Conservation (phyloP, 2,888 invertebrate genomes). For the Andrena hattorfiana region DNA sequence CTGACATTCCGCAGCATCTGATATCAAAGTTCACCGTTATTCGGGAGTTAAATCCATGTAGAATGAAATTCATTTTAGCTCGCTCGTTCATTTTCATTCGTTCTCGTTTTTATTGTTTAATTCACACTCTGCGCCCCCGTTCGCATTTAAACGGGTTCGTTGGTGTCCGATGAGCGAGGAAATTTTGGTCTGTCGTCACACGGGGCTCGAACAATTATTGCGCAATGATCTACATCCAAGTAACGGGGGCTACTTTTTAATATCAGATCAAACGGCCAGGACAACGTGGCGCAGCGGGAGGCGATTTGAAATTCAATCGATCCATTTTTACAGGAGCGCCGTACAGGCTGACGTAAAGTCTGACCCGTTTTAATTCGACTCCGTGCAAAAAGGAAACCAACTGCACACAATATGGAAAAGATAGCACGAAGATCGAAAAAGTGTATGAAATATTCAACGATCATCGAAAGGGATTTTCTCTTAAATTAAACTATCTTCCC, state of each 20-base stretch:
- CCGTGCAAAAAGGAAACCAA: constrained; percentile 40
- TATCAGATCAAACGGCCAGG: constrained; percentile 67
- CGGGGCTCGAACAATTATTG: constrained; percentile 61
- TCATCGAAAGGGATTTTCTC: constrained; percentile 21
- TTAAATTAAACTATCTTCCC: constrained; percentile 15
- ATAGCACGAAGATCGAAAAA: constrained; percentile 34
- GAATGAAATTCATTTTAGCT: neutral
- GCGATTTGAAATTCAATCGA: constrained; percentile 74
- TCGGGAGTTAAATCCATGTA: constrained; percentile 1
- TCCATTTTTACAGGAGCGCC: constrained; percentile 57
- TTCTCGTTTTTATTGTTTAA: neutral
- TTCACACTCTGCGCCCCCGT: neutral
- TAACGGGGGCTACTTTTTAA: constrained; percentile 68
- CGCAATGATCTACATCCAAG: constrained; percentile 58
- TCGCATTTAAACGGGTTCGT: constrained; percentile 18
- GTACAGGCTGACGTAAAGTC: constrained; percentile 31
- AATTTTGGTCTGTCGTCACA: constrained; percentile 15
- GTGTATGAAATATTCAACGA: constrained; percentile 19
- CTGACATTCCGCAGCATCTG: neutral
- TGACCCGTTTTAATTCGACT: constrained; percentile 44
- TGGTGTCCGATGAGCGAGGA: neutral
- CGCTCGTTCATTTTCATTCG: neutral
- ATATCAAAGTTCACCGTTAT: constrained; percentile 10
- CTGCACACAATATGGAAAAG: constrained; percentile 19
- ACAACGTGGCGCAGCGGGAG: constrained; percentile 40